phyloP scores from a whole-genome alignment of 2,113 vertebrate genomes.

The Motacilla alba region DNA sequence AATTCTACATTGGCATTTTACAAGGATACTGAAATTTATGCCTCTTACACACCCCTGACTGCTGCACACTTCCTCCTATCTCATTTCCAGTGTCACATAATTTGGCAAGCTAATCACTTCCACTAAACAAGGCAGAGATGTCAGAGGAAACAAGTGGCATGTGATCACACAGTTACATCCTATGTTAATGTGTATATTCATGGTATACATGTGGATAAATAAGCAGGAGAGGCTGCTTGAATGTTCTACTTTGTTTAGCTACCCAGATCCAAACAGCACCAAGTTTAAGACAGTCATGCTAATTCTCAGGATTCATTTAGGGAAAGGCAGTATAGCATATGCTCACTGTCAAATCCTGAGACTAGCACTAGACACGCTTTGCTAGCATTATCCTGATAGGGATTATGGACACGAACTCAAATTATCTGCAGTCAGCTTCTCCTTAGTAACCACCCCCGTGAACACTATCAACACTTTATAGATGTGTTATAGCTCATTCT shows the following conservation, averaged over 20 bases:
- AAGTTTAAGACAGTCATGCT: background rate
- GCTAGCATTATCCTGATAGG: background rate
- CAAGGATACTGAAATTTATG: background rate
- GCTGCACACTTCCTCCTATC: background rate
- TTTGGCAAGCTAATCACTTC: background rate
- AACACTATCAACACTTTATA: background rate
- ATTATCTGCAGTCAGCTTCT: background rate
- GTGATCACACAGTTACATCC: background rate
- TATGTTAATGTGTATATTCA: background rate
- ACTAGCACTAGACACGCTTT: background rate
- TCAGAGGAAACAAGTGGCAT: background rate
- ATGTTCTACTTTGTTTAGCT: background rate
- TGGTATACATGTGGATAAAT: background rate
- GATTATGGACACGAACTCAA: background rate
- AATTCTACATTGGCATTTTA: background rate
- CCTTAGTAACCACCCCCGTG: background rate
- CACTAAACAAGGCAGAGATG: background rate
- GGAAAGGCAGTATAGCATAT: background rate
- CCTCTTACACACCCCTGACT: background rate
- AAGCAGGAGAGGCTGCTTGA: background rate
- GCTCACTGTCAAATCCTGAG: background rate
- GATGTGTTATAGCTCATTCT: background rate
- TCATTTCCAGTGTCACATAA: background rate
- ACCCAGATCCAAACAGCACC: background rate
- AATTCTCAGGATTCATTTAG: background rate